Base-by-base conservation (phyloP, 1,140 invertebrate genomes). In the Ptiloglossa arizonensis region DNA sequence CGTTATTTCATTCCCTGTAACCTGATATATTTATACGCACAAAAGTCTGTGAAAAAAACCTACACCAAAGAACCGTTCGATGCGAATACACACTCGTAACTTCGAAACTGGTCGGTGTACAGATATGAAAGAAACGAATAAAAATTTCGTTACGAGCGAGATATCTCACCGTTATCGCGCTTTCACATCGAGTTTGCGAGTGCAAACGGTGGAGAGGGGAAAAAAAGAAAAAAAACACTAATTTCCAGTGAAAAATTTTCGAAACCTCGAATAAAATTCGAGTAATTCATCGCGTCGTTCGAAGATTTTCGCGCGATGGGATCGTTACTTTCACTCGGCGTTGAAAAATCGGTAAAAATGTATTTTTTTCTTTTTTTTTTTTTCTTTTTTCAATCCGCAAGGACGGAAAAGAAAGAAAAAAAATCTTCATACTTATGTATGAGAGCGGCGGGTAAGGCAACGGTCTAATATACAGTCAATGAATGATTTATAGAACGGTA, bases 401-500 rank as follows among this genome's bases (percentile, higher is more conserved):
- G 35, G 19, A 15, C 52, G 67, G 60, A 79, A 69, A 48, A 46
- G 27, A 41, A 22, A 35, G 29, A 24, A n/a, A 46, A 72, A 38
- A 27, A 52, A 59, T 63, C 52, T 60, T 73, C 66, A 84, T 84
- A 72, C 46, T 63, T 84, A 84, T 81, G 66, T 63, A 85, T 75
- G 71, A 86, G 82, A 11, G n/a, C 41, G 17, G 17, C 29, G 59
- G n/a, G 27, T 57, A 52, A 77, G n/a, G 27, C 41, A 32, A 71
- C 67, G 56, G 54, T 77, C 66, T 82, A 82, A 85, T 82, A 75
- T 74, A 75, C 67, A 59, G 75, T 70, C 83, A 27, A 86, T 82
- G 79, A 79, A 86, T 86, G 84, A 86, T 86, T 86, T 85, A 85
- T 86, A 81, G 68, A 85, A 85, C 82, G 82, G 77, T 86, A 85